Percentiles rank a stretch among this genome's conserved stretches.
These are phyloP conservation scores for Drosophila biarmipes DNA, from an alignment of 1,140 invertebrate genomes.

Conservation along the genomic window DNA sequence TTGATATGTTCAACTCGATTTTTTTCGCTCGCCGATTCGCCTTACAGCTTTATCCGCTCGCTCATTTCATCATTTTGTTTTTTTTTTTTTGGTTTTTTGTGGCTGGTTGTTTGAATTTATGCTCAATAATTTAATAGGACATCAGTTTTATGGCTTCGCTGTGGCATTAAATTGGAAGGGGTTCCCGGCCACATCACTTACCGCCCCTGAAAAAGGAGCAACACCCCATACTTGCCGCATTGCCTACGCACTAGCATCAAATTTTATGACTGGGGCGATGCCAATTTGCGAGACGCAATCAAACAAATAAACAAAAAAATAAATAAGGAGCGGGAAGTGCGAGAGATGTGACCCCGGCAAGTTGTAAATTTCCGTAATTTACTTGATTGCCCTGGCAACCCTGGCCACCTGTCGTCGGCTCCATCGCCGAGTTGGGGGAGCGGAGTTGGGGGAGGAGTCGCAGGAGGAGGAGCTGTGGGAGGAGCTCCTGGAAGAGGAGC, in stretches of 20 bases:
- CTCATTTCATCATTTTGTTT: constrained; percentile 33
- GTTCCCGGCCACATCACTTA: neutral
- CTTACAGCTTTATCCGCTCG: constrained; percentile 33
- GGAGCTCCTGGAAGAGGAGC: neutral
- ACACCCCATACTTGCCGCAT: neutral
- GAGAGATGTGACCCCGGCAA: constrained; percentile 37
- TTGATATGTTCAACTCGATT: constrained; percentile 59
- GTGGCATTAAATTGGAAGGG: constrained; percentile 37
- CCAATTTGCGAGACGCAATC: constrained; percentile 64
- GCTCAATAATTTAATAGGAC: constrained; percentile 73
- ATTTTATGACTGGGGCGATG: constrained; percentile 64
- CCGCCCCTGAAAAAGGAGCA: neutral
- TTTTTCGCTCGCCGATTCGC: constrained; percentile 40
- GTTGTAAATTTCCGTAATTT: constrained; percentile 72
- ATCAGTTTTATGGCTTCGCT: constrained; percentile 69
- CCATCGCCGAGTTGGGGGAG: neutral
- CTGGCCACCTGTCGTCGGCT: constrained; percentile 47
- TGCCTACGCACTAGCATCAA: constrained; percentile 58
- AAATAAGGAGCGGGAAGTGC: constrained; percentile 6
- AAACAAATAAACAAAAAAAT: constrained; percentile 60
- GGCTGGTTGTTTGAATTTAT: constrained; percentile 62
- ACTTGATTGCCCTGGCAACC: constrained; percentile 61
- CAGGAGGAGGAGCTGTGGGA: neutral
- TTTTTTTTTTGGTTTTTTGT: constrained; percentile 16
- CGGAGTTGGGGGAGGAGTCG: neutral